Conservation (phyloP, 2,888 invertebrate genomes). For the Ariolimax columbianus region DNA sequence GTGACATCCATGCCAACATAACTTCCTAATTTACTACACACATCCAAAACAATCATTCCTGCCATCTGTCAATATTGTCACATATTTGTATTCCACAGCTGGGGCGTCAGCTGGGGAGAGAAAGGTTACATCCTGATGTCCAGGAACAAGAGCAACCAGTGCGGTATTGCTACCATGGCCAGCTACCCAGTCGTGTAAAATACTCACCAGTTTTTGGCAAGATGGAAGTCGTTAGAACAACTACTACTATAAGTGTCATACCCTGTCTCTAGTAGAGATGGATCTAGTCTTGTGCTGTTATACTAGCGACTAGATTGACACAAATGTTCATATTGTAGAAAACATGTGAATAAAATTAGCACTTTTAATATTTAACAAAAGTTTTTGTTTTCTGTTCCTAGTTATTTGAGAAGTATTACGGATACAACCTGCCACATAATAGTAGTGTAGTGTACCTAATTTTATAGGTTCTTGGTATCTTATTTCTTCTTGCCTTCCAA, state of each 20-base stretch:
- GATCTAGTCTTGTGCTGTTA: not conserved
- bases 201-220: not conserved
- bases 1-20: too few species aligned
- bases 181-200: slow-evolving; percentile 49
- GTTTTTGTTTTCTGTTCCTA: too few species aligned
- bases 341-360: too few species aligned
- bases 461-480: too few species aligned
- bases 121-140: slow-evolving; percentile 61
- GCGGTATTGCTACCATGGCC: slow-evolving; percentile 65
- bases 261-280: not conserved
- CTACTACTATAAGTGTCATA: not conserved
- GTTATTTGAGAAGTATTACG: too few species aligned
- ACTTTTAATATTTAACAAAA: too few species aligned
- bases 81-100: slow-evolving; percentile 53
- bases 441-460: too few species aligned
- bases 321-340: not conserved
- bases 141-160: slow-evolving; percentile 63
- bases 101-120: slow-evolving; percentile 63
- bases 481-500: too few species aligned
- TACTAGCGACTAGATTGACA: not conserved
- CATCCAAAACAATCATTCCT: too few species aligned
- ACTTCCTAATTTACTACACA: too few species aligned
- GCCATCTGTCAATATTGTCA: too few species aligned
- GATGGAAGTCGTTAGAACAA: not conserved
- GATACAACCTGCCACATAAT: too few species aligned